Base-by-base conservation (phyloP, 1,140 invertebrate genomes). In the Hesperophylax magnus region DNA sequence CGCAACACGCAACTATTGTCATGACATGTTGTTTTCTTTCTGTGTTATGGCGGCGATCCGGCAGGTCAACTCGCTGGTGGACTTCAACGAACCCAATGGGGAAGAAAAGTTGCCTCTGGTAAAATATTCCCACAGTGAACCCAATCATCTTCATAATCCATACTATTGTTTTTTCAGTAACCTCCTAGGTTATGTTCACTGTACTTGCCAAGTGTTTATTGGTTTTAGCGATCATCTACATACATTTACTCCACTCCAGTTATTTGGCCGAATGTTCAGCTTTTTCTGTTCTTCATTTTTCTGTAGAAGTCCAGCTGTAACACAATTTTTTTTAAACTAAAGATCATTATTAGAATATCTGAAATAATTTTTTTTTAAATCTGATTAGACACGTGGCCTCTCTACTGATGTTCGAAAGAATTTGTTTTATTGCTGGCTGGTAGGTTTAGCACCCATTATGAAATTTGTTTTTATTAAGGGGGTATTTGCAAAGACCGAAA, bases 51-150 rank as follows among this genome's bases (percentile, higher is more conserved):
- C 88, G 88, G 88, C 82, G 86, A 87, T 88, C 87, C 85, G 86
- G 87, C 89, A 95, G 94, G 93, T 94, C 92, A 93, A 94, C 92
- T 92, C 93, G 91, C 92, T 95, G 92, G 94, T 94, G 93, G 95
- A 96, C 91, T 96, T 95, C 93, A 95, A 94, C 92, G 94, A 95
- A 91, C 91, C 93, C 91, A 93, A 94, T 88, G 92, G 93, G 87
- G 95, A 96, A 92, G 94, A 96, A 92, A 96, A 95, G 91, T 93
- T 95, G 88, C 95, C 95, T 93, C 93, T 96, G 95, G 95, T 96
- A 96, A 93, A 90, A 86, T 24, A 72, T 72, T 53, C 69, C 53
- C 31, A 72, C 69, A 34, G 65, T 69, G 69, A 52, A 72, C 39
- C 47, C 27, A 27, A 75, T 61, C 69, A 58, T 63, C 71, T 58